Evolutionary conservation across 2,888 invertebrate species (phyloP).

Genomic region (Scaeva pyrastri): DNA sequence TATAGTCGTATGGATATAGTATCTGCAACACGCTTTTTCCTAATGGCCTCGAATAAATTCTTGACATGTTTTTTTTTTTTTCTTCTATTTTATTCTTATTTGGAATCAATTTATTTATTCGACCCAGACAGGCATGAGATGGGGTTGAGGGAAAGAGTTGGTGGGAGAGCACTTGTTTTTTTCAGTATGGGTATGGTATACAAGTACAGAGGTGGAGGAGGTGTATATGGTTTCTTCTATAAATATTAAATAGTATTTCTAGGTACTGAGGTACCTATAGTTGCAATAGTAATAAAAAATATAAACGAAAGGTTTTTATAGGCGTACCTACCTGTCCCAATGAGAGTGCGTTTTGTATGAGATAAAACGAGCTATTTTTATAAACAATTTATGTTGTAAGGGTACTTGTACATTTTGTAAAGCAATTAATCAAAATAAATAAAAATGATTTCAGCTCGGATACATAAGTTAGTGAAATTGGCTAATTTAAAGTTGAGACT

Average conservation of each 20-base stretch:
- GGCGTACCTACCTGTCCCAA: slow-evolving; percentile 52
- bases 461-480: no score
- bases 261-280: not conserved
- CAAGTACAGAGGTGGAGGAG: not conserved
- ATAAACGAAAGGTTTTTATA: slow-evolving; percentile 27
- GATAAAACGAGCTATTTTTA: not conserved
- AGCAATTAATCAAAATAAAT: not conserved
- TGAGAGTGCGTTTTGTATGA: not conserved
- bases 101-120: slow-evolving; percentile 43
- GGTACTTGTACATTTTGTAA: not conserved
- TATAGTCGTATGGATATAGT: not conserved
- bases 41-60: slow-evolving; percentile 50
- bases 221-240: not conserved
- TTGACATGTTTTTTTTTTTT: slow-evolving; percentile 5
- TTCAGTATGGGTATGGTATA: no score
- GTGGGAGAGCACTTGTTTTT: slow-evolving; percentile 34
- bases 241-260: slow-evolving; percentile 45
- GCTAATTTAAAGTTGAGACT: no score
- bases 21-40: slow-evolving; percentile 40
- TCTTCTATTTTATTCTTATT: slow-evolving; percentile 19
- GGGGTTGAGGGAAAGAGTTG: slow-evolving; percentile 25
- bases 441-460: not conserved
- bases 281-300: slow-evolving; percentile 57
- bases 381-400: not conserved
- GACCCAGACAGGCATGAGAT: slow-evolving; percentile 49